These are phyloP conservation scores for Rousettus leschenaultii DNA, from an alignment of 2,113 vertebrate species.

Conservation along the genomic window DNA sequence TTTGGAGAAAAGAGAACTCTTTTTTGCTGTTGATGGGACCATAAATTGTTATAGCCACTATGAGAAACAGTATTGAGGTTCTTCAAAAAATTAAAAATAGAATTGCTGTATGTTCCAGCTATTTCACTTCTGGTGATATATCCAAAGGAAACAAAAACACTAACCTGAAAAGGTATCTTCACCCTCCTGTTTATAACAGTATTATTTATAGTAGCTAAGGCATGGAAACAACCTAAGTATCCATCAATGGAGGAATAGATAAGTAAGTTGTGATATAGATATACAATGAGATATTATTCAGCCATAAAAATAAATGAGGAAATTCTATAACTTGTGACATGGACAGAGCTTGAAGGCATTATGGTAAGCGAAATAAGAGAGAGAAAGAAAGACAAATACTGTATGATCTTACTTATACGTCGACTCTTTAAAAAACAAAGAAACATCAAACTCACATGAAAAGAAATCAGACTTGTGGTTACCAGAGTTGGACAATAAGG, in stretches of 20 bases:
- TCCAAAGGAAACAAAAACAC: not conserved
- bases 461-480: too few species aligned
- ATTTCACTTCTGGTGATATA: not conserved
- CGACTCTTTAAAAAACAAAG: not conserved
- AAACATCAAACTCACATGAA: not conserved
- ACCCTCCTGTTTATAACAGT: not conserved
- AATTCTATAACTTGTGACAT: not conserved
- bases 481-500: not conserved
- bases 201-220: not conserved
- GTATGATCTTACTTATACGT: not conserved
- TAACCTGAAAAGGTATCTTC: not conserved
- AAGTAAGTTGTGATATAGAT: not conserved
- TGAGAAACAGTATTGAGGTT: not conserved
- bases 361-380: not conserved
- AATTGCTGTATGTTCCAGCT: not conserved
- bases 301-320: not conserved
- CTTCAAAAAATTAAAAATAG: not conserved
- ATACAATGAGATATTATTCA: not conserved
- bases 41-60: not conserved
- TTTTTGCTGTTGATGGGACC: not conserved
- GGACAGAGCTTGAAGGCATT: not conserved
- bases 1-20: not conserved
- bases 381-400: not conserved
- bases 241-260: not conserved
- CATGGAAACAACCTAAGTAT: not conserved